Evolutionary conservation across 1,140 invertebrate species (phyloP).

Genomic region (Drosophila lacertosa): DNA sequence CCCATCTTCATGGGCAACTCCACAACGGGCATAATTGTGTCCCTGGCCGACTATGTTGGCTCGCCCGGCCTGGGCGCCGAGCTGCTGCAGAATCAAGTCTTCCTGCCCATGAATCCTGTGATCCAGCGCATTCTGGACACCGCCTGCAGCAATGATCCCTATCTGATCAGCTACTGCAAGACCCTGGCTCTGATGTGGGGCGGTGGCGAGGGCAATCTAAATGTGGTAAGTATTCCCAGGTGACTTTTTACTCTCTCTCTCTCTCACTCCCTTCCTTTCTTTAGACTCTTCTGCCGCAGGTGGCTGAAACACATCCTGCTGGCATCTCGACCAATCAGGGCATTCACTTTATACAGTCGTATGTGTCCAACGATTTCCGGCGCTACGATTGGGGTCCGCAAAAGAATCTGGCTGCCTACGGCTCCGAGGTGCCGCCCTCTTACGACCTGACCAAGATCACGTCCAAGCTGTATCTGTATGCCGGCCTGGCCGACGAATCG

Average conservation of each 20-base stretch:
- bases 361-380: slow-evolving; percentile 67
- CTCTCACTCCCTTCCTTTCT: neutral
- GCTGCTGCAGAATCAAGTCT: slow-evolving; percentile 61
- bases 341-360: slow-evolving; percentile 85
- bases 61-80: slow-evolving; percentile 44
- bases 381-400: slow-evolving; percentile 84
- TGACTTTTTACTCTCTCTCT: too few species aligned
- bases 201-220: slow-evolving; percentile 58
- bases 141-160: slow-evolving; percentile 58
- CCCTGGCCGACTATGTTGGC: slow-evolving; percentile 35
- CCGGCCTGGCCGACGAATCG: slow-evolving; percentile 87
- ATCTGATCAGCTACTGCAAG: slow-evolving; percentile 58
- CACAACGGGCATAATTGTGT: slow-evolving; percentile 84
- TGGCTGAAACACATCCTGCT: slow-evolving; percentile 78
- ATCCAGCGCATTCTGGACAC: slow-evolving; percentile 62
- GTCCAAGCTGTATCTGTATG: slow-evolving; percentile 87
- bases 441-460: slow-evolving; percentile 86
- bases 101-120: slow-evolving; percentile 65
- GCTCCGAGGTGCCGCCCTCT: slow-evolving; percentile 83
- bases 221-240: slow-evolving; percentile 44
- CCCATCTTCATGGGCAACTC: slow-evolving; percentile 85
- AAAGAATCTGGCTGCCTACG: slow-evolving; percentile 84
- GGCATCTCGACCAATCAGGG: slow-evolving; percentile 85
- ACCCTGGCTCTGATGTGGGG: slow-evolving; percentile 66
- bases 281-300: slow-evolving; percentile 65